phyloP scores from a whole-genome alignment of 2,797 vertebrate species.

The Poecilia velifera region DNA sequence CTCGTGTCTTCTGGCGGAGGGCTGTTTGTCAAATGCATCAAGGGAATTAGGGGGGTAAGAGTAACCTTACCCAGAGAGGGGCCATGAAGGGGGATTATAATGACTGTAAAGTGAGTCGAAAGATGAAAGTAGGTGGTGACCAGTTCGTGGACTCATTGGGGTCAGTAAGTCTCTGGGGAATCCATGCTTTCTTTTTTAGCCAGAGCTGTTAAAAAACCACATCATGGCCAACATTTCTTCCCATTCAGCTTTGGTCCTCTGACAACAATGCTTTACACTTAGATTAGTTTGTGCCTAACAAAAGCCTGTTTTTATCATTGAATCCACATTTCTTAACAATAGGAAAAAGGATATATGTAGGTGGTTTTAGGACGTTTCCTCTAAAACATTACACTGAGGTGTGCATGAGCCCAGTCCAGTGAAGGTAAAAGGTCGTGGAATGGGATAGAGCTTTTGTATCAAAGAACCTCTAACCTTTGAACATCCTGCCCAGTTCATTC shows the following conservation, averaged over 20 bases:
- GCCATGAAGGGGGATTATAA: slow-evolving; percentile 28
- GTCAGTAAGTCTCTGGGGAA: slow-evolving; percentile 24
- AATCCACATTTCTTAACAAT: slow-evolving; percentile 36
- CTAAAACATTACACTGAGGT: slow-evolving; percentile 66
- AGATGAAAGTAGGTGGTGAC: slow-evolving; percentile 31
- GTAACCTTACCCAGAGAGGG: slow-evolving; percentile 11
- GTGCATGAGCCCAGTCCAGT: slow-evolving; percentile 62
- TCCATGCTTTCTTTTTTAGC: slow-evolving; percentile 15
- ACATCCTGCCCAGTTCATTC: slow-evolving; percentile 67
- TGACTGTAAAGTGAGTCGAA: slow-evolving; percentile 32
- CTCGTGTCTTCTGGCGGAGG: background rate
- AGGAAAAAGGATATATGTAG: slow-evolving; percentile 54
- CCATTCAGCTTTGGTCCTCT: slow-evolving; percentile 23
- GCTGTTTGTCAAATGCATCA: background rate
- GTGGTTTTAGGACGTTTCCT: slow-evolving; percentile 69
- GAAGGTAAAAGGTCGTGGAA: slow-evolving; percentile 71
- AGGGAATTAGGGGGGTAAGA: background rate
- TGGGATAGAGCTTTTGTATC: slow-evolving; percentile 75
- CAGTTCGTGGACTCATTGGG: slow-evolving; percentile 26
- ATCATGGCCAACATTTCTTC: slow-evolving; percentile 3
- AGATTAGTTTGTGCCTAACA: slow-evolving; percentile 2
- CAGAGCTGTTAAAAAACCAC: slow-evolving; percentile 34
- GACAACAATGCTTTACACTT: slow-evolving; percentile 15
- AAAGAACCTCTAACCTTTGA: slow-evolving; percentile 73
- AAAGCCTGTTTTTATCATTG: slow-evolving; percentile 17